Conservation (phyloP, 2,888 invertebrate species). For the Thyatira batis region DNA sequence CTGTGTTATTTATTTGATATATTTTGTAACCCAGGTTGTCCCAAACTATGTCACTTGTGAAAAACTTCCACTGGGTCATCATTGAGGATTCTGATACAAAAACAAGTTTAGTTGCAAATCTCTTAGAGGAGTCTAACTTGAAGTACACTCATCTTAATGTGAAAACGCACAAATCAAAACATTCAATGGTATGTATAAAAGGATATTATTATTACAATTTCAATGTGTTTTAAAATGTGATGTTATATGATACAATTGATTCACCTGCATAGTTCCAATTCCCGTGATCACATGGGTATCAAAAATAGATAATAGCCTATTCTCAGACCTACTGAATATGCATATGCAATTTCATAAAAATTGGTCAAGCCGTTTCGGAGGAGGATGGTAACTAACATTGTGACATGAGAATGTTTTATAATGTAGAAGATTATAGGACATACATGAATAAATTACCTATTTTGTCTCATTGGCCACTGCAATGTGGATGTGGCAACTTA, state of each 20-base stretch:
- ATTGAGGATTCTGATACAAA: constrained; percentile 91
- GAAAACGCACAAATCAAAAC: constrained; percentile 73
- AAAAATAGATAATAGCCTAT: too few relatives aligned
- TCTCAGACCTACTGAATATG: too few relatives aligned
- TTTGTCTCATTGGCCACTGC: too few relatives aligned
- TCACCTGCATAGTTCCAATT: too few relatives aligned
- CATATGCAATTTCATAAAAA: too few relatives aligned
- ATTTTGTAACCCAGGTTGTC: constrained; percentile 84
- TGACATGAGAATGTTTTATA: too few relatives aligned
- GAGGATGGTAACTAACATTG: too few relatives aligned
- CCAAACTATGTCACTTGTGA: constrained; percentile 92
- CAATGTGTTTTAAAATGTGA: background rate
- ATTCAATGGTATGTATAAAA: constrained; percentile 65
- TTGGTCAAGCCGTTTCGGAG: too few relatives aligned
- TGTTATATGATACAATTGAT: too few relatives aligned
- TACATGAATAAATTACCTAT: too few relatives aligned
- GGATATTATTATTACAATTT: constrained; percentile 1
- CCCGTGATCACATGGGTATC: too few relatives aligned
- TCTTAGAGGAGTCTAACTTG: constrained; percentile 86
- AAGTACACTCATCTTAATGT: constrained; percentile 85
- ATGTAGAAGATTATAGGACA: too few relatives aligned
- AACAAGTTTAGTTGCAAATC: constrained; percentile 86
- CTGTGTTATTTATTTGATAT: background rate
- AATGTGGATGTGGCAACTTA: background rate
- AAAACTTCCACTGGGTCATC: constrained; percentile 96